Evolutionary conservation across 2,113 vertebrate species (phyloP).

Genomic region (Lamprologus callipterus): DNA sequence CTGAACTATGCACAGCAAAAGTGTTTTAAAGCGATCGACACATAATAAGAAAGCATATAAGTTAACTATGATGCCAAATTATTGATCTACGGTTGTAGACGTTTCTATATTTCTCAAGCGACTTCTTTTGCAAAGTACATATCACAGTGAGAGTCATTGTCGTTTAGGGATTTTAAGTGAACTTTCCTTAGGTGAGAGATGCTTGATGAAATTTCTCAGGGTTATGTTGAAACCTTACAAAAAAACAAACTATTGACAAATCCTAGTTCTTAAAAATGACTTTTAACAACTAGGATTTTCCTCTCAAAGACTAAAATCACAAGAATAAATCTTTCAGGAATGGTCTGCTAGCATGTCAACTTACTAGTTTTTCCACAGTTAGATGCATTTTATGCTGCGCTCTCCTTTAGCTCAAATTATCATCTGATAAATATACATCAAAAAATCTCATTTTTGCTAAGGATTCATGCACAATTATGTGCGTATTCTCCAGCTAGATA

Average conservation of each 20-base stretch:
- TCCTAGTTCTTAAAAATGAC: fast-evolving
- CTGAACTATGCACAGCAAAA: background rate
- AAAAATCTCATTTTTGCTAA: fast-evolving
- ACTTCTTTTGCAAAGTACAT: background rate
- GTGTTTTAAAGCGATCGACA: background rate
- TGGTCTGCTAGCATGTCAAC: background rate
- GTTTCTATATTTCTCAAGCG: background rate
- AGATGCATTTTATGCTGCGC: background rate
- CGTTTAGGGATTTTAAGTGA: background rate
- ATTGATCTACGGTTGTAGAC: background rate
- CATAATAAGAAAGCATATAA: background rate
- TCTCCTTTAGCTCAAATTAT: background rate
- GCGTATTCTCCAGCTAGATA: background rate
- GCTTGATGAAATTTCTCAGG: background rate
- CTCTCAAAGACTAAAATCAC: background rate
- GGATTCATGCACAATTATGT: background rate
- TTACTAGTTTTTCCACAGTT: background rate
- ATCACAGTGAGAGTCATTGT: background rate
- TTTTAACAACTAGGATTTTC: background rate
- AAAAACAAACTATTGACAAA: background rate
- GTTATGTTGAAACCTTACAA: background rate
- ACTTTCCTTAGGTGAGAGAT: background rate
- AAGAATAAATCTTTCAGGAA: background rate
- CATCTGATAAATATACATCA: background rate
- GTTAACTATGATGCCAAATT: background rate